Conservation (phyloP, 1,140 invertebrate species). For the Lucilia cuprina region DNA sequence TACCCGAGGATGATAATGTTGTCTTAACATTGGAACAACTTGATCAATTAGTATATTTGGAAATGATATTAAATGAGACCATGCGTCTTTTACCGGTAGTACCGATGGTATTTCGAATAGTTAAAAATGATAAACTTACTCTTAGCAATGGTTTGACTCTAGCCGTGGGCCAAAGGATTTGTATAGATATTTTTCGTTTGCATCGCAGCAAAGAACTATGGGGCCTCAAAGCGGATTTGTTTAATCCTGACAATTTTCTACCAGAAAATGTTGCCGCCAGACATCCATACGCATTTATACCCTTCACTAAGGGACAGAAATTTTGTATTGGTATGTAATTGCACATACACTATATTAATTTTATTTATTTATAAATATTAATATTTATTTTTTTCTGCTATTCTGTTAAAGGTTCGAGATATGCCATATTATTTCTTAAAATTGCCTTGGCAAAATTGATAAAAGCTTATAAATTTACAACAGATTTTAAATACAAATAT, state of each 20-base stretch:
- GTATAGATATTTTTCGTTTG: slow-evolving; percentile 49
- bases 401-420: not conserved
- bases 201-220: slow-evolving; percentile 52
- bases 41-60: slow-evolving; percentile 69
- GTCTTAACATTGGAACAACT: slow-evolving; percentile 65
- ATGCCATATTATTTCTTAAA: not conserved
- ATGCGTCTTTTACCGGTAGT: slow-evolving; percentile 62
- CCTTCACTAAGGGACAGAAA: slow-evolving; percentile 54
- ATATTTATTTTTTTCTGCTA: not conserved
- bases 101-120: slow-evolving; percentile 40
- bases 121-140: not conserved
- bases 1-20: slow-evolving; percentile 60
- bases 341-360: too few species aligned
- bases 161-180: slow-evolving; percentile 46
- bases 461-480: slow-evolving; percentile 20
- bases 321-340: slow-evolving; percentile 51
- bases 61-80: slow-evolving; percentile 70
- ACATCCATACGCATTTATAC: slow-evolving; percentile 55
- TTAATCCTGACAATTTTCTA: slow-evolving; percentile 58
- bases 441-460: not conserved
- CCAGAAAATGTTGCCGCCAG: slow-evolving; percentile 45
- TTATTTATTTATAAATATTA: not conserved
- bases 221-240: slow-evolving; percentile 51
- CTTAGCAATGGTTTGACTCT: slow-evolving; percentile 45
- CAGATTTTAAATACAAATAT: not conserved